phyloP scores from a whole-genome alignment of 2,113 vertebrate species.

The Rhineura floridana region DNA sequence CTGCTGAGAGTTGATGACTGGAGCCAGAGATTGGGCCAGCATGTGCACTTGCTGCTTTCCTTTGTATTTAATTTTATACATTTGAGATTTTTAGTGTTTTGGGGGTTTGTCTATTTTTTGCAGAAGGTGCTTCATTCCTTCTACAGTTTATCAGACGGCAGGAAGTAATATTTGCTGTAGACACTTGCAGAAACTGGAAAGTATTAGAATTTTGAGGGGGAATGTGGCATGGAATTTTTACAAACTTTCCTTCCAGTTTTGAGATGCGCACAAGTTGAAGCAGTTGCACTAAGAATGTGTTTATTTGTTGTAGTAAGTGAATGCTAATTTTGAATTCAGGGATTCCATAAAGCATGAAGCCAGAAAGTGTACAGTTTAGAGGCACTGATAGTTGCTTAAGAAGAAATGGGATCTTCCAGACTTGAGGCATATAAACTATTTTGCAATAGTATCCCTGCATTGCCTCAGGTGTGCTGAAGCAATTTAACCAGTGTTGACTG shows the following conservation, averaged over 20 bases:
- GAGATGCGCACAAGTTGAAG: constrained; percentile 76
- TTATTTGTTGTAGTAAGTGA: constrained; percentile 75
- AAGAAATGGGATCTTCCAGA: constrained; percentile 74
- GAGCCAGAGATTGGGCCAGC: constrained; percentile 73
- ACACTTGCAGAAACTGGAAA: constrained; percentile 68
- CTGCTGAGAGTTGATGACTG: constrained; percentile 72
- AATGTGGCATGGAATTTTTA: constrained; percentile 48
- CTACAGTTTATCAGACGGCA: constrained; percentile 68
- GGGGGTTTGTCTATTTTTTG: constrained; percentile 67
- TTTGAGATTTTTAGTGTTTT: constrained; percentile 62
- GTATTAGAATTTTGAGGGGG: constrained; percentile 42
- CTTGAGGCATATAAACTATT: constrained; percentile 68
- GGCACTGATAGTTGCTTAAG: constrained; percentile 70
- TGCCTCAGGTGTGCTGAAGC: constrained; percentile 69
- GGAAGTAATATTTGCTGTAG: constrained; percentile 49
- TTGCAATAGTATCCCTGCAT: constrained; percentile 69
- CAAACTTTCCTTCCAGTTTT: constrained; percentile 65
- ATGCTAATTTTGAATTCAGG: constrained; percentile 80
- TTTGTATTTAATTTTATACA: constrained; percentile 77
- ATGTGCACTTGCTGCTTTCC: constrained; percentile 80
- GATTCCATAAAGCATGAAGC: constrained; percentile 76
- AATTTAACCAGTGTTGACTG: constrained; percentile 69
- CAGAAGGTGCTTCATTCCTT: constrained; percentile 77
- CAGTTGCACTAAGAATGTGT: constrained; percentile 79
- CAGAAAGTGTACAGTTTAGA: constrained; percentile 68